Base-by-base conservation (phyloP, 2,888 invertebrate genomes). In the Cotesia congregata region DNA sequence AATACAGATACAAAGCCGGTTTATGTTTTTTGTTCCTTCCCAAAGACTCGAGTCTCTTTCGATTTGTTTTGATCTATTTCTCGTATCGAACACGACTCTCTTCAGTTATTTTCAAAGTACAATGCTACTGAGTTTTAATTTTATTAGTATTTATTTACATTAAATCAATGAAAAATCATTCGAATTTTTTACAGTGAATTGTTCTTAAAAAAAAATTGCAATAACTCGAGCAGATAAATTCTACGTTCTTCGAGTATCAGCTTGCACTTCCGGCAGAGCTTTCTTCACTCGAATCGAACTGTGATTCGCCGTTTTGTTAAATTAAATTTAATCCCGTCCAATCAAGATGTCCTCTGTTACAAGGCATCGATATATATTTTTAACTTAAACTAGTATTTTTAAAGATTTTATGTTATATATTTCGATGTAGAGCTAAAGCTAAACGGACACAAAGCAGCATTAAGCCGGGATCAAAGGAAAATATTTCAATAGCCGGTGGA, bases 341-440 rank as follows among this genome's bases (percentile, higher is more conserved):
- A 83, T 83, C 85, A 85, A 83, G 86, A 85, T 84, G 83, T 50
- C 12, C 50, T 12, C 50, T 50, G 12, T 50, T 12, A 50, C 12
- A 50, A 9, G 12, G 4, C 12, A 12, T 50, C 84, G 86, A 86
- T 86, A 87, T 87, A 81, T 81, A 82, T 85, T 86, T 85, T 86
- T 86, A 30, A 2, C 30, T 30, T 30, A 30, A 30, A 30, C 30
- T 30, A 30, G 30, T 74, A 77, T 80, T 74, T 78, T 68, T 75
- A 71, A 70, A 71, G 59, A 61, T 50, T 4, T 50, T 50, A 64
- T 60, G 69, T 77, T 76, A 78, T 78, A 12, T 7, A 50, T 50
- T 50, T 50, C 7, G 50, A 50, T 50, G 9, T 50, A 50, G 50
- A 50, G 50, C 50, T 12, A 50, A 50, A 12, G 50, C 50, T 12